Evolutionary conservation across 2,888 invertebrate species (phyloP).

Genomic region (Scelioninae gen. 1): DNA sequence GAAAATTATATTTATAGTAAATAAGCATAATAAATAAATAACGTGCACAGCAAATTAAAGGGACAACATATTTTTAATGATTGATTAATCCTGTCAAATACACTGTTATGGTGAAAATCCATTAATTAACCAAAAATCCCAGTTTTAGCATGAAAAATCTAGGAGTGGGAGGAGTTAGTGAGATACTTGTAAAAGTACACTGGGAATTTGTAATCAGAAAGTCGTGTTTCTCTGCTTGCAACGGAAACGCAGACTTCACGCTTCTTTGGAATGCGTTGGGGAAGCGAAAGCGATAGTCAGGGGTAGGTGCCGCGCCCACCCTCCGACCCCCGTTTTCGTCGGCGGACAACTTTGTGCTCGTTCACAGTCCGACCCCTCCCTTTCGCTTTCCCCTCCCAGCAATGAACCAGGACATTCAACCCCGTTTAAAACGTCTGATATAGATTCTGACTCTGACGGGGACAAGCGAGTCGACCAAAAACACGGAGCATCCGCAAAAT

Average conservation of each 20-base stretch:
- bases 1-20: too few relatives aligned
- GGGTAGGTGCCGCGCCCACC: too few relatives aligned
- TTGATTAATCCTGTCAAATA: too few relatives aligned
- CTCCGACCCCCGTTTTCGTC: too few relatives aligned
- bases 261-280: constrained; percentile 60
- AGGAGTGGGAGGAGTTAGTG: not conserved
- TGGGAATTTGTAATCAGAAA: constrained; percentile 65
- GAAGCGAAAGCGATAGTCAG: constrained; percentile 47
- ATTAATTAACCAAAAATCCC: too few relatives aligned
- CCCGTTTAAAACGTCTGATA: constrained; percentile 57
- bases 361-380: constrained; percentile 15
- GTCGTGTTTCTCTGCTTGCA: constrained; percentile 52
- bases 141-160: too few relatives aligned
- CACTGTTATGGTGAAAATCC: too few relatives aligned
- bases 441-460: constrained; percentile 60
- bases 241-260: constrained; percentile 61
- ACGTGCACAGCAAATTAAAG: too few relatives aligned
- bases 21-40: too few relatives aligned
- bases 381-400: constrained; percentile 7
- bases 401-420: constrained; percentile 57
- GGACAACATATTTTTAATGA: too few relatives aligned
- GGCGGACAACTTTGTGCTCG: too few relatives aligned
- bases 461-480: constrained; percentile 57
- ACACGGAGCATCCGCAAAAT: constrained; percentile 47
- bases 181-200: constrained; percentile 53